A percentile compares a stretch with the other conserved stretches of the same genome.
These are phyloP conservation scores for Trachelus tabidus DNA, from an alignment of 2,888 invertebrate species.

Conservation along the genomic window DNA sequence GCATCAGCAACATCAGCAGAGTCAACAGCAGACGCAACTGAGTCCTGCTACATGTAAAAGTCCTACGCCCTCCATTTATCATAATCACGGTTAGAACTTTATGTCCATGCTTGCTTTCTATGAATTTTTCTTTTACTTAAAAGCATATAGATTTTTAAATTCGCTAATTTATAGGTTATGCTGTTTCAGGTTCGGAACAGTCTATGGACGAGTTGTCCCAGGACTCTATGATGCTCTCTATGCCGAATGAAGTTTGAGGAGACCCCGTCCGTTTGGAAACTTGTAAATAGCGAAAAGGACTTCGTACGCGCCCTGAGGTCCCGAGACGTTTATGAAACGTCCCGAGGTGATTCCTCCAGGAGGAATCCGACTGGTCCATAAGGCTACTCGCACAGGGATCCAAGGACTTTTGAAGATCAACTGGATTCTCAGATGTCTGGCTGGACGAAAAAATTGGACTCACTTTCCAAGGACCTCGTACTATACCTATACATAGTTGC, in stretches of 20 bases:
- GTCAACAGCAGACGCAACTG: conserved; percentile 51
- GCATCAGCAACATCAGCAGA: conserved; percentile 72
- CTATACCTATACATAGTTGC: not conserved
- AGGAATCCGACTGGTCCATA: not conserved
- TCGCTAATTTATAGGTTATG: not conserved
- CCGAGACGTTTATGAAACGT: not conserved
- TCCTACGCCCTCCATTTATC: conserved; percentile 63
- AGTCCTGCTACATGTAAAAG: conserved; percentile 60
- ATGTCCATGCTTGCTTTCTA: not conserved
- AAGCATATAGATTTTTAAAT: not conserved
- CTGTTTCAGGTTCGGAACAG: conserved; percentile 72
- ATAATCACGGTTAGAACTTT: conserved; percentile 57
- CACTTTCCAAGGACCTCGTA: not conserved
- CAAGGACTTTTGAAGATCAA: not conserved
- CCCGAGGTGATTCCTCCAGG: not conserved
- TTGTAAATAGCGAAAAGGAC: not conserved
- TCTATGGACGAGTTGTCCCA: conserved; percentile 88
- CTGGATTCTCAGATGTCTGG: not conserved
- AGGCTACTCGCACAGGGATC: not conserved
- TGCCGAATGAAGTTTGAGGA: conserved; percentile 81
- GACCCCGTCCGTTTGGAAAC: not conserved
- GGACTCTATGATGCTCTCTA: conserved; percentile 87
- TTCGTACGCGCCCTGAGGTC: not conserved
- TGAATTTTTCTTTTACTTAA: not conserved
- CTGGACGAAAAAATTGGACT: not conserved